Evolutionary conservation across 2,888 invertebrate genomes (phyloP), one percentile per base, ranked within the genome.

Genomic region (Andrena fulva): DNA sequence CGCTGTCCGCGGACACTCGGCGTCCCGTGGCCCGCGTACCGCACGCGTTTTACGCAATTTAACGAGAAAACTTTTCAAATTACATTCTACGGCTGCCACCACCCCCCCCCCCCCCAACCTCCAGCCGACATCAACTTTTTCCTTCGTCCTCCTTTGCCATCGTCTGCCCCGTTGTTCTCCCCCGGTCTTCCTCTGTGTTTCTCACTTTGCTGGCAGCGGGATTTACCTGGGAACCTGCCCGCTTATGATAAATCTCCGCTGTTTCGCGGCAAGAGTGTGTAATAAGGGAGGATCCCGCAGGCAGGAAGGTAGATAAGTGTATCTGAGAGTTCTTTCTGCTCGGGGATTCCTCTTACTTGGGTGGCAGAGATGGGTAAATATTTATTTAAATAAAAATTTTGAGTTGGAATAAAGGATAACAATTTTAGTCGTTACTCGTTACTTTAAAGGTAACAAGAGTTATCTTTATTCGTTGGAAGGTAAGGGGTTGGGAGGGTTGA

Each of bases 41-140:
- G 72, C 67, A 42, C 83, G 84, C 88, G 86, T 90, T 91, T 91
- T 84, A 88, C 89, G 85, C 89, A 87, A 91, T 92, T 92, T 92
- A 91, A 93, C 91, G 91, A 92, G 92, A 91, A 91, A 92, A 92
- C 90, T 93, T 93, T 93, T 92, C 90, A 90, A 92, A 93, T 93
- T 91, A 92, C 90, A 88, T 89, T 85, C 90, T 80, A 72, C 82
- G 64, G 71, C 64, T 54, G 48, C 29, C 71, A 24, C 48, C 20
- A 0, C 20, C 12, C 31, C 20, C 12, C 31, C 16, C 50, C 48
- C 29, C 68, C 60, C 66, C 27, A 20, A 20, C 66, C 50, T 33
- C 56, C 20, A 42, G 12, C 42, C 42, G 16, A 16, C 42, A 52
- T 64, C 48, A 2, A 60, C 69, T 72, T 63, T 59, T 67, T 31